A percentile compares a stretch with the other conserved stretches of the same genome.
phyloP scores from a whole-genome alignment of 2,888 invertebrate species.

The Caenorhabditis parvicauda region DNA sequence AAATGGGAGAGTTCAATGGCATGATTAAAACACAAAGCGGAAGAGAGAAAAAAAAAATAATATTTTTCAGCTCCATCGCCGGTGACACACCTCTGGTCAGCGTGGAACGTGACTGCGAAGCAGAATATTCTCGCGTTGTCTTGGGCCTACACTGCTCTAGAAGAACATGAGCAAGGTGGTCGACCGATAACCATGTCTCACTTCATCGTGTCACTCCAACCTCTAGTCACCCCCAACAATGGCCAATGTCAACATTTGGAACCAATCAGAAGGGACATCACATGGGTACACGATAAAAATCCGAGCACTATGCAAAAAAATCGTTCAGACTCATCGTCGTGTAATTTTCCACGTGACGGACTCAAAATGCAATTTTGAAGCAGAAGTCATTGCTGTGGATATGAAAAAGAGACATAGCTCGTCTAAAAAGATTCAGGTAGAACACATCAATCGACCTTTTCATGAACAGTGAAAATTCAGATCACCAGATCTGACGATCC shows the following conservation, averaged over 20 bases:
- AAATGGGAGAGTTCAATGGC: constrained; percentile 1
- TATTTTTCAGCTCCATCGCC: constrained; percentile 32
- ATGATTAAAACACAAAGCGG: neutral
- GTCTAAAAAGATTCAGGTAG: constrained; percentile 19
- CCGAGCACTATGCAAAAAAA: neutral
- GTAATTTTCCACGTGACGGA: constrained; percentile 32
- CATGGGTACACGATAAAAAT: constrained; percentile 11
- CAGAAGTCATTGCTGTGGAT: constrained; percentile 32
- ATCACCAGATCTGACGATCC: constrained; percentile 15
- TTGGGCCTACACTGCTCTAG: constrained; percentile 25
- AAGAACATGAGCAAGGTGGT: constrained; percentile 1
- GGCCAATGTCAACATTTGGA: constrained; percentile 26
- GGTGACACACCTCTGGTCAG: constrained; percentile 15
- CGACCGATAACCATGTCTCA: constrained; percentile 26
- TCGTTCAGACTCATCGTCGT: constrained; percentile 27
- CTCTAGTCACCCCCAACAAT: constrained; percentile 17
- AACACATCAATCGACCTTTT: neutral
- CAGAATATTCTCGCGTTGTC: constrained; percentile 19
- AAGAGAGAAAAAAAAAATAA: neutral
- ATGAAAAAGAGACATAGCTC: constrained; percentile 30
- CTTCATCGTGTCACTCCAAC: constrained; percentile 24
- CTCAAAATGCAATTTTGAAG: constrained; percentile 35
- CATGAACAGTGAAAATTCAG: neutral
- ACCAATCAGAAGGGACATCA: constrained; percentile 26
- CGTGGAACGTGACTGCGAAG: constrained; percentile 27